A percentile compares a stretch with the other conserved stretches of the same genome.
phyloP scores from a whole-genome alignment of 2,797 vertebrate genomes.

The Micromesistius poutassou region DNA sequence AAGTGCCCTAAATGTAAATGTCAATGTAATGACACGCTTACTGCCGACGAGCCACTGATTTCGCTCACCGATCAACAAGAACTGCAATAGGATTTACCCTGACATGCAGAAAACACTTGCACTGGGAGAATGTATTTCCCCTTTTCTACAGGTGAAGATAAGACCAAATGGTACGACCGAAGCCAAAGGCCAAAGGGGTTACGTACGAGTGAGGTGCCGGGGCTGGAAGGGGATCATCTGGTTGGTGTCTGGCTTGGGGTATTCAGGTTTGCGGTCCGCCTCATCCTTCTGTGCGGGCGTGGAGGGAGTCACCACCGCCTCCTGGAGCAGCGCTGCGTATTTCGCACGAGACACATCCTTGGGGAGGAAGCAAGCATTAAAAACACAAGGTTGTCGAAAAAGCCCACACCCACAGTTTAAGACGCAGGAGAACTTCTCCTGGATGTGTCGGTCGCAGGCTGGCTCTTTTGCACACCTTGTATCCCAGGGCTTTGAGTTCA shows the following conservation, averaged over 20 bases:
- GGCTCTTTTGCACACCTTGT: conserved; percentile 79
- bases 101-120: not conserved
- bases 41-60: too few relatives aligned
- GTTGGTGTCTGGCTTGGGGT: conserved; percentile 96
- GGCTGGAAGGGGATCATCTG: conserved; percentile 99
- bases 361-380: conserved; percentile 14
- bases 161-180: not conserved
- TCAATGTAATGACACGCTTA: too few relatives aligned
- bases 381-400: not conserved
- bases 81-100: not conserved
- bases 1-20: too few relatives aligned
- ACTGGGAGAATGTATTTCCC: not conserved
- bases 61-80: too few relatives aligned
- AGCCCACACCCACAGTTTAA: not conserved
- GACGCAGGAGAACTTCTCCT: not conserved
- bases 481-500: conserved; percentile 97
- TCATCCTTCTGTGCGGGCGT: conserved; percentile 90
- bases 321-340: conserved; percentile 86
- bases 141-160: not conserved
- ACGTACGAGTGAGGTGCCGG: conserved; percentile 92
- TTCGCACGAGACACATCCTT: conserved; percentile 98
- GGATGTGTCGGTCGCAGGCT: not conserved
- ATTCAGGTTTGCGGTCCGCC: conserved; percentile 92
- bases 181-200: not conserved
- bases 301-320: conserved; percentile 90